These are phyloP conservation scores for Xerus inauris DNA, from an alignment of 2,113 vertebrate species.

Conservation along the genomic window DNA sequence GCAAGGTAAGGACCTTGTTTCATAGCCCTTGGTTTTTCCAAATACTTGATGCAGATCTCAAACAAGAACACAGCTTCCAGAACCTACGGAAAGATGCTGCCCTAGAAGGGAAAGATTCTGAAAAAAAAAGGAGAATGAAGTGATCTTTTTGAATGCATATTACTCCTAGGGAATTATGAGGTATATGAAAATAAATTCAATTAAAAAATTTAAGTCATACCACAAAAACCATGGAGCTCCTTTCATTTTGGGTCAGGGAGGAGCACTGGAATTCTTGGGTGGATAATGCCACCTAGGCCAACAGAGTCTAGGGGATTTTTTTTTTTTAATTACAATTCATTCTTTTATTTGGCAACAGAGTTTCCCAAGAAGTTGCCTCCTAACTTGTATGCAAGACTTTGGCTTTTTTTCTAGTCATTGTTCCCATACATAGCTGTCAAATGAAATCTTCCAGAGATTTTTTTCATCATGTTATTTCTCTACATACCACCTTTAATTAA, in stretches of 20 bases:
- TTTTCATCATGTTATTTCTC: slow-evolving; percentile 24
- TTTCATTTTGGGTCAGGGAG: background rate
- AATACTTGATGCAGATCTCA: background rate
- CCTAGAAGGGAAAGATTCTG: background rate
- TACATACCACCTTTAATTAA: slow-evolving; percentile 18
- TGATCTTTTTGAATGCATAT: background rate
- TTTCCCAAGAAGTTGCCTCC: slow-evolving; percentile 3
- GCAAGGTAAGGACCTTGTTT: background rate
- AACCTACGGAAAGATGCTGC: background rate
- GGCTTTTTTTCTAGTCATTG: slow-evolving; percentile 29
- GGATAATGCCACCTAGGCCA: background rate
- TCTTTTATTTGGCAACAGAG: slow-evolving; percentile 34
- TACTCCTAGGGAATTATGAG: background rate
- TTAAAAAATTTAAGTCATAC: background rate
- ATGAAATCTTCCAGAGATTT: slow-evolving; percentile 48
- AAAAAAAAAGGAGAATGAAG: background rate
- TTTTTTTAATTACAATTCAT: slow-evolving; percentile 35
- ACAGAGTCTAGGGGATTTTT: background rate
- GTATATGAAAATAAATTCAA: background rate
- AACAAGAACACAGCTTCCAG: background rate
- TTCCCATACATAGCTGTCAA: slow-evolving; percentile 43
- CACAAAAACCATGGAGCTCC: background rate
- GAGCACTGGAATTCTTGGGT: background rate
- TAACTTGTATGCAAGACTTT: background rate
- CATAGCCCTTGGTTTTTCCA: background rate